Percentiles rank a stretch among this genome's conserved stretches.
Conservation (phyloP, 2,888 invertebrate genomes). For the Barypeithes pellucidus region DNA sequence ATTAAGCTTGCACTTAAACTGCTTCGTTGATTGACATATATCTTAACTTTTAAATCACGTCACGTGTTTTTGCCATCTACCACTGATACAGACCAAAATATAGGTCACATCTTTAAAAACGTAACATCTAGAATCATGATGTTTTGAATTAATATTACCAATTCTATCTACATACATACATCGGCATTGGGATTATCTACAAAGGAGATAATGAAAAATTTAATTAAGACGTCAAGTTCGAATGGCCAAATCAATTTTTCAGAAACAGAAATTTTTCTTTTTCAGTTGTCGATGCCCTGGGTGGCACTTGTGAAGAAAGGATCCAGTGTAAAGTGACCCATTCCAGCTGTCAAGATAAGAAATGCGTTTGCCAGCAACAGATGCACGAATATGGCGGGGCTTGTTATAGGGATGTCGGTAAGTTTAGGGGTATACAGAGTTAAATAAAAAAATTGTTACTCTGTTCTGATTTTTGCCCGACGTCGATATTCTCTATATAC, state of each 20-base stretch:
- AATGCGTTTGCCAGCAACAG: constrained; percentile 61
- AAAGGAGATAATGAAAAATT: too few relatives aligned
- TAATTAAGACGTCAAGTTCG: too few relatives aligned
- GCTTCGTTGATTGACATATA: constrained; percentile 27
- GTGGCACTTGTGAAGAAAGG: constrained; percentile 60
- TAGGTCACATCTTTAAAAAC: constrained; percentile 20
- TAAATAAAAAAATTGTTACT: neutral
- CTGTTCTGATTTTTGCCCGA: too few relatives aligned
- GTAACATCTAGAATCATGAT: too few relatives aligned
- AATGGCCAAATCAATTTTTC: neutral
- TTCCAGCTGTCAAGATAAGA: constrained; percentile 59
- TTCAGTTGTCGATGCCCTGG: constrained; percentile 60
- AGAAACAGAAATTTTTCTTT: constrained; percentile 28
- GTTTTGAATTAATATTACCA: too few relatives aligned
- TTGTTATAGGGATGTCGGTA: constrained; percentile 60
- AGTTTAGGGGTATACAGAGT: constrained; percentile 19
- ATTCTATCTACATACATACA: too few relatives aligned
- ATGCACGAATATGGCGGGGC: constrained; percentile 58
- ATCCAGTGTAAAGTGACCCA: constrained; percentile 61
- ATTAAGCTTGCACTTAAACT: neutral
- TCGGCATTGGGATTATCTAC: too few relatives aligned
- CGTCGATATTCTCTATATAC: too few relatives aligned
- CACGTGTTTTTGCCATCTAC: constrained; percentile 16
- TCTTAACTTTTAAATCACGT: neutral
- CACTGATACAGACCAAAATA: neutral